Percentiles rank a stretch among this genome's conserved stretches.
These are phyloP conservation scores for Myxocyprinus asiaticus DNA, from an alignment of 2,113 vertebrate genomes.

Conservation along the genomic window DNA sequence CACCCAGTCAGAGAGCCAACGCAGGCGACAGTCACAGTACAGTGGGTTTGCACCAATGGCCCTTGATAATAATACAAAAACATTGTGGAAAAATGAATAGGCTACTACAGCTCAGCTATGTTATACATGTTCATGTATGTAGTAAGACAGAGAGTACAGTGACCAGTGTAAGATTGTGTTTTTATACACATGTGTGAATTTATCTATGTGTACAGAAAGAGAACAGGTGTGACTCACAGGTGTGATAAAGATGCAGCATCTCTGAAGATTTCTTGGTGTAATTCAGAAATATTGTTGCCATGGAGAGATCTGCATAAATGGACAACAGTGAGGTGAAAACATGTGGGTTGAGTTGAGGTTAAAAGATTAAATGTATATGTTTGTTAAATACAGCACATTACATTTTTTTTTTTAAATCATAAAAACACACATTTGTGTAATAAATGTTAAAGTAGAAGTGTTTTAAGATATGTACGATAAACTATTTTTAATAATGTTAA, in stretches of 20 bases:
- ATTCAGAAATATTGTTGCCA: conserved; percentile 92
- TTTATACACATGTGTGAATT: conserved; percentile 13
- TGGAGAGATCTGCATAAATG: conserved; percentile 87
- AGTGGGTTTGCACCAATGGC: conserved; percentile 96
- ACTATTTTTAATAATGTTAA: too few relatives aligned
- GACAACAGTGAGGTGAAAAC: neutral
- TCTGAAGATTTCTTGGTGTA: conserved; percentile 89
- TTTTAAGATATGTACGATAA: too few relatives aligned
- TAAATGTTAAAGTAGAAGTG: too few relatives aligned
- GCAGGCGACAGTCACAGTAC: conserved; percentile 92
- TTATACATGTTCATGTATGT: too few relatives aligned
- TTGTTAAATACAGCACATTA: too few relatives aligned
- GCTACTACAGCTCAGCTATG: too few relatives aligned
- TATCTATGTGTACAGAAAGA: conserved; percentile 3
- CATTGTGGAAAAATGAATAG: too few relatives aligned
- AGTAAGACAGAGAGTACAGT: too few relatives aligned
- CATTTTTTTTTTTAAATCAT: neutral
- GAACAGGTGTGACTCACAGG: conserved; percentile 82
- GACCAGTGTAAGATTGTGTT: too few relatives aligned
- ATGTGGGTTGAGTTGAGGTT: conserved; percentile 5
- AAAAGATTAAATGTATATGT: conserved; percentile 19
- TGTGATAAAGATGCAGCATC: conserved; percentile 93
- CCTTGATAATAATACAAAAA: conserved; percentile 52
- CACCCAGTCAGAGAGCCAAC: conserved; percentile 97
- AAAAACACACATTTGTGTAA: neutral